phyloP scores from a whole-genome alignment of 2,113 vertebrate species.

The Oostethus manadensis region DNA sequence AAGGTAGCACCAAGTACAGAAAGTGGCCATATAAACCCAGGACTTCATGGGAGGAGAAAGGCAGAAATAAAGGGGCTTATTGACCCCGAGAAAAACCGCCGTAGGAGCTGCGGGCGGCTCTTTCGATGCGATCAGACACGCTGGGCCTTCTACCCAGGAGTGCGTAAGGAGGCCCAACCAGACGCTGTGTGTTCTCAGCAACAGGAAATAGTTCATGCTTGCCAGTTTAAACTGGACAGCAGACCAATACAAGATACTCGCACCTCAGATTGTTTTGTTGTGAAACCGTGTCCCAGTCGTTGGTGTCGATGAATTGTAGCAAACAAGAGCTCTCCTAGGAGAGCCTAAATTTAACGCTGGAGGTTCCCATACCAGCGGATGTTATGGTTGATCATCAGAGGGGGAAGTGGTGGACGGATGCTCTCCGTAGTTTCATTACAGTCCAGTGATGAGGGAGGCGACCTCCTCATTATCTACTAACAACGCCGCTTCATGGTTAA shows the following conservation, averaged over 20 bases:
- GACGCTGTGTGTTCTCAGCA: too few species aligned
- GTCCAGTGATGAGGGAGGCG: constrained; percentile 29
- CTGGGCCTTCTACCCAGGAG: too few species aligned
- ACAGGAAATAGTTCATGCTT: too few species aligned
- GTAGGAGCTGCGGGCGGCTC: too few species aligned
- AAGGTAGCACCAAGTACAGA: too few species aligned
- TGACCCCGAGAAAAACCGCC: too few species aligned
- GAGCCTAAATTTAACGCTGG: constrained; percentile 3
- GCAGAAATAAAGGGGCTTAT: too few species aligned
- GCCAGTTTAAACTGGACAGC: not conserved
- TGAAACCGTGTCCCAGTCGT: not conserved
- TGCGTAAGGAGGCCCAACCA: too few species aligned
- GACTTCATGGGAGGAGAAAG: too few species aligned
- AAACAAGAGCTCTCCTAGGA: not conserved
- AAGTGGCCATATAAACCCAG: too few species aligned
- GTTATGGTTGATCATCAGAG: not conserved
- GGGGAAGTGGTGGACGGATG: not conserved
- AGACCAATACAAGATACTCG: not conserved
- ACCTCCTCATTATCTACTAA: constrained; percentile 32
- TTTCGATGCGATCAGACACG: too few species aligned
- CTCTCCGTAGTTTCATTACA: constrained; percentile 17
- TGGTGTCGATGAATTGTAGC: not conserved
- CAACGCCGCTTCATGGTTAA: constrained; percentile 46
- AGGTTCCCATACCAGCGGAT: constrained; percentile 1
- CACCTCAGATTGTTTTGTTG: not conserved